Evolutionary conservation across 1,140 invertebrate genomes (phyloP), one percentile per base, ranked within the genome.

Genomic region (Zeugodacus cucurbitae): DNA sequence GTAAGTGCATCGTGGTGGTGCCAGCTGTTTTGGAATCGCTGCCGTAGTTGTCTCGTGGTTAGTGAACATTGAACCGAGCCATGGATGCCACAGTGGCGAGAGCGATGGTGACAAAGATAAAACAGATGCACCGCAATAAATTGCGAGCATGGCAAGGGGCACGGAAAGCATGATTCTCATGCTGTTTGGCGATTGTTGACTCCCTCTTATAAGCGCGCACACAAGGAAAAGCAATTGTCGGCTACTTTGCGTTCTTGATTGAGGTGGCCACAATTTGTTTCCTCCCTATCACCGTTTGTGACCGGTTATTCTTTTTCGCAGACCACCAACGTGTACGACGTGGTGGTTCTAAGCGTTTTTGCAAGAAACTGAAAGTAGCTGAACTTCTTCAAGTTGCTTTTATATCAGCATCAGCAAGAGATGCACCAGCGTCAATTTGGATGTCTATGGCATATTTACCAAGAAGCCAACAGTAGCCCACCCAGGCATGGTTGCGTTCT

Each of bases 61-160:
- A 37, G 86, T 20, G 20, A 41, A 62, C 44, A 26, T 82, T 70
- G 5, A 86, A 87, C 70, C 89, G 89, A 87, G 90, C 90, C 91
- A 92, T 92, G 92, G 92, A 92, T 91, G 90, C 90, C 89, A 90
- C 91, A 86, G 89, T 89, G 67, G 91, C 91, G 91, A 92, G 92
- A 93, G 91, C 91, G 92, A 93, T 93, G 91, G 92, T 93, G 92
- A 91, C 90, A 92, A 91, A 93, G 92, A 93, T 93, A 93, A 91
- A 70, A 90, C 91, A 82, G 91, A 90, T 88, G 91, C 89, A 91
- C 91, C 90, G 89, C 91, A 91, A 93, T 93, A 93, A 93, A 93
- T 93, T 90, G 91, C 91, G 89, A 92, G 88, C 88, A 90, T 91
- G 89, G 91, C 89, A 88, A 91, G 89, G 78, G 92, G 90, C 92